Evolutionary conservation across 2,113 vertebrate species (phyloP).

Genomic region (Lophotis ruficrista): DNA sequence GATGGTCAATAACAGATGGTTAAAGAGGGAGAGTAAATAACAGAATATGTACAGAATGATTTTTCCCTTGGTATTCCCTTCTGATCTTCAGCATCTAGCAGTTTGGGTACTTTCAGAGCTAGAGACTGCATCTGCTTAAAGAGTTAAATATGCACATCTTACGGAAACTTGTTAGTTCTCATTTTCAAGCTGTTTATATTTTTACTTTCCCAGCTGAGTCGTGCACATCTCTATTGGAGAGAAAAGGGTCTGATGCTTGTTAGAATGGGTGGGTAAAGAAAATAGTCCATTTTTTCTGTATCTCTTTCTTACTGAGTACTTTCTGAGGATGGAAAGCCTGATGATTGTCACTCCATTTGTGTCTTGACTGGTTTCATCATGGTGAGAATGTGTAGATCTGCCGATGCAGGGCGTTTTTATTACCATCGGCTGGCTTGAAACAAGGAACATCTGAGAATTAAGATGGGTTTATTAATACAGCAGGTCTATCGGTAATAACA

Average conservation of each 20-base stretch:
- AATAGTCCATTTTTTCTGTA: not conserved
- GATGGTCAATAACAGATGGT: not conserved
- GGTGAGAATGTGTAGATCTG: not conserved
- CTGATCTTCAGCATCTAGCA: not conserved
- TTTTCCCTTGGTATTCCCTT: not conserved
- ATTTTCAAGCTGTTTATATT: not conserved
- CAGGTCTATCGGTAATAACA: not conserved
- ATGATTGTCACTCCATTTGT: not conserved
- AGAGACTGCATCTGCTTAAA: not conserved
- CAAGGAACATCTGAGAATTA: not conserved
- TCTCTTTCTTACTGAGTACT: not conserved
- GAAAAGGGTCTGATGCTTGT: not conserved
- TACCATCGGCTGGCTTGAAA: not conserved
- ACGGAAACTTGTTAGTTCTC: not conserved
- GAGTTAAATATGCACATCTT: not conserved
- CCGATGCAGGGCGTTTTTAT: not conserved
- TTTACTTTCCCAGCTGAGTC: not conserved
- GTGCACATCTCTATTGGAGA: accelerated
- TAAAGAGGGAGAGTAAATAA: not conserved
- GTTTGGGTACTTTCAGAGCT: not conserved
- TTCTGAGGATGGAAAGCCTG: not conserved
- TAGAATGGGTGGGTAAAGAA: not conserved
- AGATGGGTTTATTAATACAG: not conserved
- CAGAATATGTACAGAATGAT: not conserved
- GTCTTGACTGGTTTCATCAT: not conserved